These are phyloP conservation scores for Notarius lentiginosus DNA, from an alignment of 2,113 vertebrate genomes.

Conservation along the genomic window DNA sequence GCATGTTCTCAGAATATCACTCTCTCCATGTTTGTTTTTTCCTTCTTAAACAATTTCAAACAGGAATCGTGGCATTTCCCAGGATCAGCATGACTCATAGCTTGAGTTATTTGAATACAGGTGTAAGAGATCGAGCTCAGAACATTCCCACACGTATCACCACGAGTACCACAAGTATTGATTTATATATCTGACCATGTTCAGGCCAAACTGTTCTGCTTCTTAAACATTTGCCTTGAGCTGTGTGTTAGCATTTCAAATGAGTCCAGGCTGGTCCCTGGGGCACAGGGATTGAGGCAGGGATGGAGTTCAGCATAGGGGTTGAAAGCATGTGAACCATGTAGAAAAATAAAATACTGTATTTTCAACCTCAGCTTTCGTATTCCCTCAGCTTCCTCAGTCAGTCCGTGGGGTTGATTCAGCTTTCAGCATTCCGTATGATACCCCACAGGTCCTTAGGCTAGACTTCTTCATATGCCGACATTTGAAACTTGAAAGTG, in stretches of 20 bases:
- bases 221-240: not conserved
- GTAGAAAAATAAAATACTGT: not conserved
- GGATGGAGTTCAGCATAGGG: not conserved
- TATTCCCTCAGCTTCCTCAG: not conserved
- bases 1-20: not conserved
- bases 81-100: not conserved
- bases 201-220: not conserved
- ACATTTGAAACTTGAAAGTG: not conserved
- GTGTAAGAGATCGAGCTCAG: not conserved
- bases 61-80: not conserved
- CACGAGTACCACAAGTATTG: not conserved
- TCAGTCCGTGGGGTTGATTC: not conserved
- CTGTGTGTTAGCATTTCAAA: constrained; percentile 4
- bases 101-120: not conserved
- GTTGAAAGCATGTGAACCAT: not conserved
- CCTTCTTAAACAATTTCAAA: not conserved
- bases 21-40: not conserved
- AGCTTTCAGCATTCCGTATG: not conserved
- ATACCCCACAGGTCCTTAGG: not conserved
- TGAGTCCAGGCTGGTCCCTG: not conserved
- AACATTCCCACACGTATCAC: not conserved
- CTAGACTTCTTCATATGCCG: not conserved
- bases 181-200: not conserved
- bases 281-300: not conserved
- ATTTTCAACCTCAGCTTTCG: not conserved